Evolutionary conservation across 2,113 vertebrate species (phyloP).

Genomic region (Misgurnus anguillicaudatus): DNA sequence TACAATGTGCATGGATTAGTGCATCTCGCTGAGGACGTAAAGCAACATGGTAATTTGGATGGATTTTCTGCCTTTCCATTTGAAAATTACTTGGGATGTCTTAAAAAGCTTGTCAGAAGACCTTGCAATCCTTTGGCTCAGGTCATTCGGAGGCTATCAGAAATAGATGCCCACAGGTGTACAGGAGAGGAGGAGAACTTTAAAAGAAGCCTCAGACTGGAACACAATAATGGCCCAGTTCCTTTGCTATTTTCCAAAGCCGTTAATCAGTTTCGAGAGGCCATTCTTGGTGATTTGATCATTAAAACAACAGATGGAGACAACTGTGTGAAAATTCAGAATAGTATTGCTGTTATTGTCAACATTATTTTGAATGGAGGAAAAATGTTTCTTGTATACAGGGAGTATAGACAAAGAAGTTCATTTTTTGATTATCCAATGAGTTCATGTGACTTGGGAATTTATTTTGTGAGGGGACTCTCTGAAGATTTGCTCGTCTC

Average conservation of each 20-base stretch:
- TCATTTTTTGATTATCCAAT: neutral
- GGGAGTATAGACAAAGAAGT: neutral
- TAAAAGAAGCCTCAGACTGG: neutral
- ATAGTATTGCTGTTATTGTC: neutral
- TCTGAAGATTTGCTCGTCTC: neutral
- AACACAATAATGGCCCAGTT: neutral
- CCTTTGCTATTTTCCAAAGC: neutral
- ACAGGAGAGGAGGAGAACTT: no score
- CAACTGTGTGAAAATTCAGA: neutral
- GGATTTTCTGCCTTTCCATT: neutral
- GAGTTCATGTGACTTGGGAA: neutral
- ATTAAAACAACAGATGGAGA: neutral
- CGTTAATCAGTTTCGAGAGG: neutral
- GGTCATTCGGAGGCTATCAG: neutral
- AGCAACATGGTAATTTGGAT: neutral
- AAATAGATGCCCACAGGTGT: no score
- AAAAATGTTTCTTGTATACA: neutral
- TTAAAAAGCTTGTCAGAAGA: neutral
- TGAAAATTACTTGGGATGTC: neutral
- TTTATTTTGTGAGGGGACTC: neutral
- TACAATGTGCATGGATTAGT: conserved; percentile 7
- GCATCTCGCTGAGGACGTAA: neutral
- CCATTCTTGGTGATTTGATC: neutral
- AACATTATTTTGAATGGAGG: neutral
- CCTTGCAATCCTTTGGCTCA: neutral